A percentile compares a stretch with the other conserved stretches of the same genome.
Conservation (phyloP, 2,113 vertebrate species). For the Terrapene triunguis region DNA sequence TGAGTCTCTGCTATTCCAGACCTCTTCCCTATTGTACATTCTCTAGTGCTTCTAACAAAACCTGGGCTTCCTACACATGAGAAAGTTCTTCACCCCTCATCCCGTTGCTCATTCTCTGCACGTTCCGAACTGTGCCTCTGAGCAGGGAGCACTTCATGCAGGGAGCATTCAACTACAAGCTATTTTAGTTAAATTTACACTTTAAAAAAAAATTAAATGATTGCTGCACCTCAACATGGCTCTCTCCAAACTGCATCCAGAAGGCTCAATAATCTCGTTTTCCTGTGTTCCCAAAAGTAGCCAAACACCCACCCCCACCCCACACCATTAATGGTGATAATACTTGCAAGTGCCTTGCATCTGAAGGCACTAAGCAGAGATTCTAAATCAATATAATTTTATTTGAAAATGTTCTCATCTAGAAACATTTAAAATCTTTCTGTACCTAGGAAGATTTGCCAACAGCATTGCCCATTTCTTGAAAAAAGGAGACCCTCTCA, state of each 20-base stretch:
- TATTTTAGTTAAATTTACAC: background rate
- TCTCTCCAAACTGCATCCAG: background rate
- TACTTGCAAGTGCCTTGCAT: fast-evolving
- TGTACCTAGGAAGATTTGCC: background rate
- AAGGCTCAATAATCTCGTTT: background rate
- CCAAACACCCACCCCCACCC: background rate
- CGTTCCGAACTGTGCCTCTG: background rate
- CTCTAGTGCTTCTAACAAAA: background rate
- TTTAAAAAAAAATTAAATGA: background rate
- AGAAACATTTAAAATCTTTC: too few relatives aligned
- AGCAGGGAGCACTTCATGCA: background rate
- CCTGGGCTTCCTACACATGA: background rate
- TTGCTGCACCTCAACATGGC: background rate
- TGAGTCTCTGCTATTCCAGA: background rate
- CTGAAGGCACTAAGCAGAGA: background rate
- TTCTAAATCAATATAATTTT: background rate
- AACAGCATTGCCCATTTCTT: background rate
- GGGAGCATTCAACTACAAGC: background rate
- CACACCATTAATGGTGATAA: background rate
- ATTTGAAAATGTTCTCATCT: background rate
- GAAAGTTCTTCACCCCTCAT: background rate
- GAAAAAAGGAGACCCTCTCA: background rate
- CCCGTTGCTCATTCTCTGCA: background rate
- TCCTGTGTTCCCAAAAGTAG: background rate
- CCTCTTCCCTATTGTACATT: background rate